Percentiles rank a stretch among this genome's conserved stretches.
Evolutionary conservation across 2,888 invertebrate genomes (phyloP).

Genomic region (Aphrophora alni): DNA sequence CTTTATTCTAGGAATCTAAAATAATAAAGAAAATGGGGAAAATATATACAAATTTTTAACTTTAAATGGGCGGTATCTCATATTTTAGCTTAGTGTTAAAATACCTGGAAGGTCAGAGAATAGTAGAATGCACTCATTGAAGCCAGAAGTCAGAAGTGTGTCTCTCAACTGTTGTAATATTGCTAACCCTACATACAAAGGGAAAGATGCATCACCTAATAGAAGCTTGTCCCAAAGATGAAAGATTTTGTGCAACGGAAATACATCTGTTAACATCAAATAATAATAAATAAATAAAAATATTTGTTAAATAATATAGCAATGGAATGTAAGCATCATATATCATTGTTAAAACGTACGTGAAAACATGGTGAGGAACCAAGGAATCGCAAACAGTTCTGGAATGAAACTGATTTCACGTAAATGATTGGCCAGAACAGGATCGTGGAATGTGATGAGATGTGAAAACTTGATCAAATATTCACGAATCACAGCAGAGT

Average conservation of each 20-base stretch:
- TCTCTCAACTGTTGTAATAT: constrained; percentile 87
- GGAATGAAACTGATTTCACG: constrained; percentile 94
- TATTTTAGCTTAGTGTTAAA: background rate
- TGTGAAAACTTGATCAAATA: constrained; percentile 97
- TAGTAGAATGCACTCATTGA: constrained; percentile 97
- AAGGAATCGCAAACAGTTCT: constrained; percentile 97
- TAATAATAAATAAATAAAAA: constrained; percentile 13
- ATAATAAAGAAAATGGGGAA: too few relatives aligned
- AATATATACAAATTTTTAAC: too few relatives aligned
- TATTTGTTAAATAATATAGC: background rate
- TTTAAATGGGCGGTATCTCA: too few relatives aligned
- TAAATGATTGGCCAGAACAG: constrained; percentile 88
- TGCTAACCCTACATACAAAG: constrained; percentile 93
- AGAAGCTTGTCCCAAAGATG: constrained; percentile 97
- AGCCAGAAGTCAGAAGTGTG: constrained; percentile 85
- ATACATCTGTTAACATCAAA: constrained; percentile 77
- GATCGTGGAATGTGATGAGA: constrained; percentile 94
- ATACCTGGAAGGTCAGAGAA: constrained; percentile 94
- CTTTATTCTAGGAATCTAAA: too few relatives aligned
- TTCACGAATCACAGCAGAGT: constrained; percentile 95
- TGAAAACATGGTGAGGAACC: constrained; percentile 99
- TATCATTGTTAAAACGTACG: constrained; percentile 71
- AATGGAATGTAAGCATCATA: too few relatives aligned
- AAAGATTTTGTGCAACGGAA: constrained; percentile 96
- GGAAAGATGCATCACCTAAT: constrained; percentile 91